phyloP scores from a whole-genome alignment of 2,888 invertebrate genomes.

The Leptopilina drosophilae region DNA sequence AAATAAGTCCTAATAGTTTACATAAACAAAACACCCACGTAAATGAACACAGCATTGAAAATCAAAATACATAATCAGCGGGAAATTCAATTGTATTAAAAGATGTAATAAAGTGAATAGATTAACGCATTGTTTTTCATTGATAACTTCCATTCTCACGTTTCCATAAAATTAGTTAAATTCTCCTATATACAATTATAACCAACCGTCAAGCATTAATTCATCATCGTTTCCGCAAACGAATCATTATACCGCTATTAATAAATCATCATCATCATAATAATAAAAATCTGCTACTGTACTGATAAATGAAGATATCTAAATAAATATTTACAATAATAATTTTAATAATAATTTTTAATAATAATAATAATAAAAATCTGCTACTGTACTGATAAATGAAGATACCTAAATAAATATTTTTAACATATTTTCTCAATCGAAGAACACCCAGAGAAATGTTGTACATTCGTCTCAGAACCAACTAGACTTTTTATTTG shows the following conservation, averaged over 20 bases:
- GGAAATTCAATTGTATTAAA: neutral
- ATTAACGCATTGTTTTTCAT: slow-evolving; percentile 3
- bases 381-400: too few species aligned
- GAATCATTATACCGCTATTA: neutral
- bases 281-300: too few species aligned
- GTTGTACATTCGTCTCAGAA: too few species aligned
- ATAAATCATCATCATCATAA: too few species aligned
- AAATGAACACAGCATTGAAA: neutral
- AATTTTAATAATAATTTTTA: too few species aligned
- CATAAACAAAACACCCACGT: neutral
- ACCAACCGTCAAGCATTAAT: neutral
- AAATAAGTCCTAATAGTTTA: neutral
- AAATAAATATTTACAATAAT: too few species aligned
- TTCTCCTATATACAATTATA: slow-evolving; percentile 4
- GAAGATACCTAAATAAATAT: too few species aligned
- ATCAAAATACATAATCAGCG: neutral
- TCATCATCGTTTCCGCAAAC: slow-evolving; percentile 12
- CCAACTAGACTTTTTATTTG: too few species aligned
- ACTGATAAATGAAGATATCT: too few species aligned
- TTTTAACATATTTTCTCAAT: too few species aligned
- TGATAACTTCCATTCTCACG: slow-evolving; percentile 4
- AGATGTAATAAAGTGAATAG: slow-evolving; percentile 4
- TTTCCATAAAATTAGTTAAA: slow-evolving; percentile 8
- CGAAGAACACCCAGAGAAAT: too few species aligned
- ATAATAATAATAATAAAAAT: too few species aligned